Evolutionary conservation across 2,797 vertebrate genomes (phyloP).

Genomic region (Rousettus madagascariensis): DNA sequence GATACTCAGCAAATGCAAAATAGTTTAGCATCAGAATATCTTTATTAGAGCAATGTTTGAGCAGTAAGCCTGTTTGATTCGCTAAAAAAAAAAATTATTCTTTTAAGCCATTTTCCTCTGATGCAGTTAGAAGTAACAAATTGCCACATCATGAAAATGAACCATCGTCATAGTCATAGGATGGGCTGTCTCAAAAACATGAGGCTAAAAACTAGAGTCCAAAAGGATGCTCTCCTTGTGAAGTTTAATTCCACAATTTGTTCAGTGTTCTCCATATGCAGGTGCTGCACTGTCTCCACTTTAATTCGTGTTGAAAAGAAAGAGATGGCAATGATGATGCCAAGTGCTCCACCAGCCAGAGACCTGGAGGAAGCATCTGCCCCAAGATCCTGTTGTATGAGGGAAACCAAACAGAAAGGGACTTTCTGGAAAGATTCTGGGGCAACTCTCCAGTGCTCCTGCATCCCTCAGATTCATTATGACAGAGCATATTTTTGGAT

Average conservation of each 20-base stretch:
- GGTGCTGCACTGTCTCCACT: neutral
- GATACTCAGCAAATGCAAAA: slow-evolving; percentile 53
- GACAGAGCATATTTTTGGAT: neutral
- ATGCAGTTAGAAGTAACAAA: neutral
- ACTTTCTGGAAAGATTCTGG: neutral
- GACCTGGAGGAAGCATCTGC: neutral
- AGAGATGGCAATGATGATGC: neutral
- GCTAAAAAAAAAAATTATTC: neutral
- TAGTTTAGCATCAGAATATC: slow-evolving; percentile 4
- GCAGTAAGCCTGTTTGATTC: neutral
- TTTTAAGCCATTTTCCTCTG: neutral
- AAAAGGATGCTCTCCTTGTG: neutral
- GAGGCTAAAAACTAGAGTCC: neutral
- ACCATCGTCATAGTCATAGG: neutral
- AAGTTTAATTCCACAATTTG: neutral
- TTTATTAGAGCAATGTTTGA: slow-evolving; percentile 36
- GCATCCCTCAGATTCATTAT: fast-evolving
- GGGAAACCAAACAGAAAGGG: neutral
- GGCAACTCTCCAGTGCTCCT: neutral
- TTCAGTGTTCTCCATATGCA: neutral
- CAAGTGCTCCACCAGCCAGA: neutral
- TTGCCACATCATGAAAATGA: neutral
- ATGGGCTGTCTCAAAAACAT: neutral
- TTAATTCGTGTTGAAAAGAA: neutral
- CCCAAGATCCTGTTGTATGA: no score